A percentile compares a stretch with the other conserved stretches of the same genome.
Conservation (phyloP, 2,797 vertebrate genomes). For the Falco biarmicus region DNA sequence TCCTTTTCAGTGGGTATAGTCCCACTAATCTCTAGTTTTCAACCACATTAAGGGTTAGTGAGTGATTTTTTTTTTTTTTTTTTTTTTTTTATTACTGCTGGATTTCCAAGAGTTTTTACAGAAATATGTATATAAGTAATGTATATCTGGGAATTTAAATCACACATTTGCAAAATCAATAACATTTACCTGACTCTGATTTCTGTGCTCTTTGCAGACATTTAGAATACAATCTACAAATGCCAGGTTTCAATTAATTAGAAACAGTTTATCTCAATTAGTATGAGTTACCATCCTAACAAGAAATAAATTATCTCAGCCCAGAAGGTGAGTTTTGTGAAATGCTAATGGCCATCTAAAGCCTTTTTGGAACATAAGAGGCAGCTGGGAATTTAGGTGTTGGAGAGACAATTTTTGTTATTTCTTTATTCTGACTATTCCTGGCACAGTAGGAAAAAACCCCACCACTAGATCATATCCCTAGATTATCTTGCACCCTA, state of each 20-base stretch:
- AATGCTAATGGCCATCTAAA: conserved; percentile 56
- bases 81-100: not conserved
- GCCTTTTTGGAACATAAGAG: conserved; percentile 29
- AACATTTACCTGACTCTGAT: conserved; percentile 66
- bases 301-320: conserved; percentile 71
- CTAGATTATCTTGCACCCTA: not conserved
- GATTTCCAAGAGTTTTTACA: not conserved
- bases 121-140: not conserved
- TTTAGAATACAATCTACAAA: conserved; percentile 61
- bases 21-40: not conserved
- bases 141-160: conserved; percentile 32
- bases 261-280: conserved; percentile 78
- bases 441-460: not conserved
- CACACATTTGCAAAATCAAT: conserved; percentile 44
- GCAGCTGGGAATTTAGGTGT: not conserved
- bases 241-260: conserved; percentile 73
- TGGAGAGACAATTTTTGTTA: not conserved
- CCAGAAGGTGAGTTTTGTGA: conserved; percentile 54
- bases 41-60: not conserved
- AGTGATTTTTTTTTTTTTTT: conserved; percentile 45
- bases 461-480: not conserved
- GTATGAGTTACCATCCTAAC: conserved; percentile 50
- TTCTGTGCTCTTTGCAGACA: conserved; percentile 52
- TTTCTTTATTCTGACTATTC: conserved; percentile 6
- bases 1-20: not conserved